Percentiles rank a stretch among this genome's conserved stretches.
Evolutionary conservation across 1,140 invertebrate species (phyloP).

Genomic region (Rhopalosiphum padi): DNA sequence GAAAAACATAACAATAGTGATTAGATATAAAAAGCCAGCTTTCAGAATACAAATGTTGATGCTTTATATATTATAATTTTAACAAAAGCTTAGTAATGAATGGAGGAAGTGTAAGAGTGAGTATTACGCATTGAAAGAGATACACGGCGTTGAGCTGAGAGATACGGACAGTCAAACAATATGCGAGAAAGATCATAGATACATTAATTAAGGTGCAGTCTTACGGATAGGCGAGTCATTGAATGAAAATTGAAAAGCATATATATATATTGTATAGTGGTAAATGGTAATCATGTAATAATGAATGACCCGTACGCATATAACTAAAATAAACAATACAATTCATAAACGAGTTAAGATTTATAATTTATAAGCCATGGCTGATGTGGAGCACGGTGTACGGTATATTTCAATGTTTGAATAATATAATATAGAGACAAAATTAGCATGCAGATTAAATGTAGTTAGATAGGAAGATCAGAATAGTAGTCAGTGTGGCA

Average conservation of each 20-base stretch:
- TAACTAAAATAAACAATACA: constrained; percentile 3
- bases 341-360: neutral
- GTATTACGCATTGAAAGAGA: neutral
- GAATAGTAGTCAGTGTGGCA: neutral
- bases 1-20: too few relatives aligned
- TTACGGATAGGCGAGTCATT: neutral
- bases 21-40: too few relatives aligned
- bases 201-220: neutral
- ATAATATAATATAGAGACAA: constrained; percentile 11
- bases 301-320: neutral
- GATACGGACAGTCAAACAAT: neutral
- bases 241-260: neutral
- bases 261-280: neutral
- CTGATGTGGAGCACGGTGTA: neutral
- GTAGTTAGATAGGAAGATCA: neutral
- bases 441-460: constrained; percentile 11
- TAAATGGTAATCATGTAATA: neutral
- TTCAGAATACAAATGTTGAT: too few relatives aligned
- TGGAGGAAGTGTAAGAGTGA: neutral
- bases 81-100: neutral
- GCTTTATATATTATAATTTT: neutral
- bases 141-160: neutral
- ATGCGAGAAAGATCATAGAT: neutral
- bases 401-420: neutral
- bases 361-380: neutral